These are phyloP conservation scores for Phalera bucephala DNA, from an alignment of 2,888 invertebrate genomes.

Conservation along the genomic window DNA sequence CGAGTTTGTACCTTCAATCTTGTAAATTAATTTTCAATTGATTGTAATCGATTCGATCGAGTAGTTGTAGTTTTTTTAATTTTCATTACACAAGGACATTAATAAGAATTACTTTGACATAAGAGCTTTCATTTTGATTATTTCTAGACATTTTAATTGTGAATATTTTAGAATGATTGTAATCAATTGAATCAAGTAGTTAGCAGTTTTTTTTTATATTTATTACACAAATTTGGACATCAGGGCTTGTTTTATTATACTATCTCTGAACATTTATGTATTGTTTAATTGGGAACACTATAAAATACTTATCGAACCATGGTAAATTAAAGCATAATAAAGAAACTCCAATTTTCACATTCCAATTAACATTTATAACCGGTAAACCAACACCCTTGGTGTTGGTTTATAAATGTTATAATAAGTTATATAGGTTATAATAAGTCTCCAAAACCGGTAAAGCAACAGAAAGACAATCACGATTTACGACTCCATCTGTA, in stretches of 20 bases:
- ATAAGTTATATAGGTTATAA: slow-evolving; percentile 24
- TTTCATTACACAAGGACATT: slow-evolving; percentile 23
- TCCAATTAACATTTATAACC: slow-evolving; percentile 10
- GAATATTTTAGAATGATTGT: too few species aligned
- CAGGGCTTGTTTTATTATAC: too few species aligned
- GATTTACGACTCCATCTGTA: slow-evolving; percentile 32
- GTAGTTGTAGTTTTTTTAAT: background rate
- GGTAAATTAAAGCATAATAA: too few species aligned
- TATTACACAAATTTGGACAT: too few species aligned
- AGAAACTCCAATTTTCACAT: too few species aligned
- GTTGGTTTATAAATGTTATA: too few species aligned
- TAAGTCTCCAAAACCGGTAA: slow-evolving; percentile 25
- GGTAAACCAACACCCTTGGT: slow-evolving; percentile 29
- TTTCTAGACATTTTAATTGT: too few species aligned
- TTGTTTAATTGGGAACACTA: too few species aligned
- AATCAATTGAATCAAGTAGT: too few species aligned
- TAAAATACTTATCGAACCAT: too few species aligned
- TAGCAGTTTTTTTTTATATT: slow-evolving; percentile 14
- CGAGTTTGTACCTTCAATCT: slow-evolving; percentile 35
- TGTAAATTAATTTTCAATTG: slow-evolving; percentile 44
- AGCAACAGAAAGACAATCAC: slow-evolving; percentile 25
- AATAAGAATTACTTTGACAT: slow-evolving; percentile 18
- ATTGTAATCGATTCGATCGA: slow-evolving; percentile 55
- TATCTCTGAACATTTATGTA: too few species aligned
- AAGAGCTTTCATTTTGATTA: background rate